These are phyloP conservation scores for Agapornis roseicollis DNA, from an alignment of 2,113 vertebrate genomes.

Conservation along the genomic window DNA sequence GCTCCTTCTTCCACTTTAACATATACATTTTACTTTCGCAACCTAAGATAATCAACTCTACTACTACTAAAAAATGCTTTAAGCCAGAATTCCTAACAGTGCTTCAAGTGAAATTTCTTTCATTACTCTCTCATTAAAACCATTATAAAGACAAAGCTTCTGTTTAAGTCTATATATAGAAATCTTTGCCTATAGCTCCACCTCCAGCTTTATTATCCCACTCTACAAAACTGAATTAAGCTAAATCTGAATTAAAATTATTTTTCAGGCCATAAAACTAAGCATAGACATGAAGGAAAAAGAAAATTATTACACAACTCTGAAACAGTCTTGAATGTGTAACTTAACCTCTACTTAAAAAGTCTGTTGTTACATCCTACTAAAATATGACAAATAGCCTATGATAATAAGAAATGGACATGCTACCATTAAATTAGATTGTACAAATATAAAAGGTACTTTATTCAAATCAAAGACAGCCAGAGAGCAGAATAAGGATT, in stretches of 20 bases:
- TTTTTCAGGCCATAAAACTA: conserved; percentile 29
- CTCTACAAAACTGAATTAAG: conserved; percentile 35
- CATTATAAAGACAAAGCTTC: not conserved
- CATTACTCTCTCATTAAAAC: conserved; percentile 12
- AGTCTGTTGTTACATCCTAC: conserved; percentile 7
- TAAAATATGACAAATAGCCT: conserved; percentile 32
- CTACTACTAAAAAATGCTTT: not conserved
- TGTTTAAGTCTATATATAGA: not conserved
- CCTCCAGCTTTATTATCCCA: not conserved
- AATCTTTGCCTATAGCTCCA: not conserved
- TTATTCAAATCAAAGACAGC: not conserved
- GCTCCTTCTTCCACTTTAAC: conserved; percentile 10
- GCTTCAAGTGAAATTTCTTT: not conserved
- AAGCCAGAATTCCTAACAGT: conserved; percentile 28
- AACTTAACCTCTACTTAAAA: conserved; percentile 2
- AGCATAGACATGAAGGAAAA: conserved; percentile 2
- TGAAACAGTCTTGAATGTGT: not conserved
- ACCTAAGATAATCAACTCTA: conserved; percentile 25
- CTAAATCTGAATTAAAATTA: not conserved
- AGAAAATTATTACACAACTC: not conserved
- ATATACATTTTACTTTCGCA: conserved; percentile 1
- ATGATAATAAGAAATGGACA: not conserved
- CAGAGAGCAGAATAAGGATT: not conserved
- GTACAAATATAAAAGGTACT: not conserved
- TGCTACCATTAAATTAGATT: conserved; percentile 6